These are phyloP conservation scores for Taenioides sp. DNA, from an alignment of 2,797 vertebrate species.

Conservation along the genomic window DNA sequence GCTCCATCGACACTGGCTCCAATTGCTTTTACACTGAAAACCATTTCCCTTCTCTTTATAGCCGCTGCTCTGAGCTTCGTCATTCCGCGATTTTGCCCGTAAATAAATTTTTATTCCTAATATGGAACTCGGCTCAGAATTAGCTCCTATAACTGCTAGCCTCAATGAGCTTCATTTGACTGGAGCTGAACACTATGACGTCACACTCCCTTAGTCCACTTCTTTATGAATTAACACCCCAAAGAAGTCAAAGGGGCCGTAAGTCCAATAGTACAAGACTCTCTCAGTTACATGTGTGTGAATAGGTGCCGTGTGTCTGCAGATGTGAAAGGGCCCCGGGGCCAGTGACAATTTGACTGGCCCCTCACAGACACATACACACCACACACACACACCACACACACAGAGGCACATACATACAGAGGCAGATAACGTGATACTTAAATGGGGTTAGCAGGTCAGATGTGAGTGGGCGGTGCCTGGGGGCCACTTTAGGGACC, in stretches of 20 bases:
- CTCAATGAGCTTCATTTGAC: no score
- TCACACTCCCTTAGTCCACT: no score
- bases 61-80: no score
- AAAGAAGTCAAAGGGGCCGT: background rate
- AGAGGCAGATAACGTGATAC: constrained; percentile 65
- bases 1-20: no score
- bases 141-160: no score
- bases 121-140: no score
- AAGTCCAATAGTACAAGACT: constrained; percentile 53
- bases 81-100: no score
- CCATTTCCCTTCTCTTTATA: no score
- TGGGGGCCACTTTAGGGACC: constrained; percentile 1
- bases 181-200: no score
- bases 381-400: constrained; percentile 23
- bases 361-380: constrained; percentile 52
- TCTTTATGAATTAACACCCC: no score
- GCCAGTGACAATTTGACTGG: constrained; percentile 58
- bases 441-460: constrained; percentile 67
- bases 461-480: constrained; percentile 51
- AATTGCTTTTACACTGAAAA: no score
- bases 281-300: constrained; percentile 44
- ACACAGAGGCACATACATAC: constrained; percentile 54
- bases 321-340: constrained; percentile 48
- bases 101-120: no score
- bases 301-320: constrained; percentile 7